Evolutionary conservation across 1,140 invertebrate species (phyloP).

Genomic region (Cryptotermes secundus): DNA sequence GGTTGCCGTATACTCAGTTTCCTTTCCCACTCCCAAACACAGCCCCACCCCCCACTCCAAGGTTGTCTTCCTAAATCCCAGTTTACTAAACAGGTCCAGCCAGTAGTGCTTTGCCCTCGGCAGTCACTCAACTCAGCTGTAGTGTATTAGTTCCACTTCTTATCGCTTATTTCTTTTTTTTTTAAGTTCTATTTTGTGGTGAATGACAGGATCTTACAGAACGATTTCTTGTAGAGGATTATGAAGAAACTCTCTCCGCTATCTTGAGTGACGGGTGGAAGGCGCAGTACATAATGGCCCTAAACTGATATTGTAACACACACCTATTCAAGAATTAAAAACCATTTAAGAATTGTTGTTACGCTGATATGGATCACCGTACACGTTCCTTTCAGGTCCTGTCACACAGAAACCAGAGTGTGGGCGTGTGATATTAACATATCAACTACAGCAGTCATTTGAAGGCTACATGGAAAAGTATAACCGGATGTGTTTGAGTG

Average conservation of each 20-base stretch:
- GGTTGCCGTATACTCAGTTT: background rate
- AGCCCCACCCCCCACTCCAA: background rate
- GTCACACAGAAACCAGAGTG: background rate
- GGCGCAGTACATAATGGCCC: background rate
- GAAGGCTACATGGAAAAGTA: no score
- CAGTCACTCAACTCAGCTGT: no score
- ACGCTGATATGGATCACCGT: background rate
- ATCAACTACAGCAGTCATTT: no score
- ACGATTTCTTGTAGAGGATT: background rate
- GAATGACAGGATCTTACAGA: slow-evolving; percentile 1
- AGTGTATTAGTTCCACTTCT: background rate
- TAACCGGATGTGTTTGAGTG: no score
- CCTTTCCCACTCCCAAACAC: no score
- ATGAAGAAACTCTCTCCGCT: background rate
- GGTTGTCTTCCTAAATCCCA: background rate
- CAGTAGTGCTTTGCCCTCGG: no score
- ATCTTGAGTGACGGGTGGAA: background rate
- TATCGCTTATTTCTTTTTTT: background rate
- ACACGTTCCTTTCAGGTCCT: background rate
- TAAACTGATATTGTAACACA: slow-evolving; percentile 13
- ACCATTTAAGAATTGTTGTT: background rate
- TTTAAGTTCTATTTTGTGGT: background rate
- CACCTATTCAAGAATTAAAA: slow-evolving; percentile 8
- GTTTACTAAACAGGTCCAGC: background rate
- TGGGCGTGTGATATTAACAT: background rate